Evolutionary conservation across 2,888 invertebrate species (phyloP), one percentile per base, ranked within the genome.

Genomic region (Fragum fragum): DNA sequence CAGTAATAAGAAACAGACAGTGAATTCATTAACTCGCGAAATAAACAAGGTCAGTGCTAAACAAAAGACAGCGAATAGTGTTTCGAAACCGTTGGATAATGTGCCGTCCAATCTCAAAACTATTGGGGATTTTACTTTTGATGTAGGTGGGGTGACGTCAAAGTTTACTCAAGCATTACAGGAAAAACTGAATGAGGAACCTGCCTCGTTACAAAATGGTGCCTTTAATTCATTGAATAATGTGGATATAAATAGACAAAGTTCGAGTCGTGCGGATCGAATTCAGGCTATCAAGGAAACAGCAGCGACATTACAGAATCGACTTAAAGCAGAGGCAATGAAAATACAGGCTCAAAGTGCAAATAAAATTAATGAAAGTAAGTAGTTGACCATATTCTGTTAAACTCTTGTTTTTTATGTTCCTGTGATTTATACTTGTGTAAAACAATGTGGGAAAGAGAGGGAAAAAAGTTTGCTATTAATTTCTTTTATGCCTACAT

Each of bases 261-360:
- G 75, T 53, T 52, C 80, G 59, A 88, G 89, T 21, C 81, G 88
- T 39, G 89, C 88, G 9, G 90, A 92, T 23, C 82, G 92, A 7
- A 91, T 92, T 42, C 86, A 90, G 73, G 91, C 91, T 0, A 88
- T 93, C 32, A 90, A 90, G 42, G 89, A 90, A 28, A 91, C 91
- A 6, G 91, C 92, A 7, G 81, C 88, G 16, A 90, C 90, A 16
- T 78, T 93, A 59, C 90, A 91, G 79, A 90, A 79, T 73, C 76
- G 91, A 39, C 84, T 93, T 21, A 88, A 90, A 28, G 87, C 81
- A 18, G 90, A 91, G 70, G 81, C 87, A 5, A 80, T 85, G 70
- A 87, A 89, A 76, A 77, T 91, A 32, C 83, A 86, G 52, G 83
- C 81, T 63, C 81, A 75, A 72, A 71, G 75, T 26, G 59, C 72